Percentiles rank a stretch among this genome's conserved stretches.
Evolutionary conservation across 2,888 invertebrate species (phyloP).

Genomic region (Ptychoptera contaminata): DNA sequence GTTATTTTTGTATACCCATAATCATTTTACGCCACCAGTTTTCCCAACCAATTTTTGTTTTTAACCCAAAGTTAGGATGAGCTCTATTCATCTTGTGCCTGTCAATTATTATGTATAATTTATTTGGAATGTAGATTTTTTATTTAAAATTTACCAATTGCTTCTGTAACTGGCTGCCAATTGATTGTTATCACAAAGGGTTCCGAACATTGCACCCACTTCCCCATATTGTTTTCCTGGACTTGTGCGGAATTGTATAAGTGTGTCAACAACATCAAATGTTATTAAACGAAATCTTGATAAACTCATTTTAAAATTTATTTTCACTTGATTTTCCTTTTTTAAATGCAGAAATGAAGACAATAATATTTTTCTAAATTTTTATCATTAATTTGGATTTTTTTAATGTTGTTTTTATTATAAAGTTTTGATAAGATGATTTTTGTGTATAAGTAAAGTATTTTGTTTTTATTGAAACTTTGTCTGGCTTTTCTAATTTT

Average conservation of each 20-base stretch:
- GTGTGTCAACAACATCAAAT: constrained; percentile 77
- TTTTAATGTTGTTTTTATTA: too few species aligned
- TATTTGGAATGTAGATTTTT: neutral
- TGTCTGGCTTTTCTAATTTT: too few species aligned
- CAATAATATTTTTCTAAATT: too few species aligned
- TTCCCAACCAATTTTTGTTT: constrained; percentile 51
- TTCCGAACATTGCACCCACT: constrained; percentile 53
- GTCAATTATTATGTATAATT: neutral
- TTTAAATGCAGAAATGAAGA: too few species aligned
- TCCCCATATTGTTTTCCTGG: constrained; percentile 61
- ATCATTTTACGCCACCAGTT: constrained; percentile 61
- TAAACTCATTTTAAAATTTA: constrained; percentile 18
- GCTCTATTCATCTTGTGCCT: constrained; percentile 39
- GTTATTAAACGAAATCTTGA: constrained; percentile 45
- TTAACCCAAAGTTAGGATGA: constrained; percentile 68
- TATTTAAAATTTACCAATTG: constrained; percentile 34
- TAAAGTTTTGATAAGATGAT: too few species aligned
- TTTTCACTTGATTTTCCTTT: neutral
- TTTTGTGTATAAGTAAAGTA: too few species aligned
- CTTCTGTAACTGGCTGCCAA: constrained; percentile 44
- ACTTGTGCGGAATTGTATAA: constrained; percentile 51
- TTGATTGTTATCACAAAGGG: constrained; percentile 40
- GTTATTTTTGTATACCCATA: constrained; percentile 15
- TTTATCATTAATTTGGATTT: too few species aligned
- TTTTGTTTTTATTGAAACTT: too few species aligned